Base-by-base conservation (phyloP, 2,888 invertebrate species). In the Oxycera nigricornis region DNA sequence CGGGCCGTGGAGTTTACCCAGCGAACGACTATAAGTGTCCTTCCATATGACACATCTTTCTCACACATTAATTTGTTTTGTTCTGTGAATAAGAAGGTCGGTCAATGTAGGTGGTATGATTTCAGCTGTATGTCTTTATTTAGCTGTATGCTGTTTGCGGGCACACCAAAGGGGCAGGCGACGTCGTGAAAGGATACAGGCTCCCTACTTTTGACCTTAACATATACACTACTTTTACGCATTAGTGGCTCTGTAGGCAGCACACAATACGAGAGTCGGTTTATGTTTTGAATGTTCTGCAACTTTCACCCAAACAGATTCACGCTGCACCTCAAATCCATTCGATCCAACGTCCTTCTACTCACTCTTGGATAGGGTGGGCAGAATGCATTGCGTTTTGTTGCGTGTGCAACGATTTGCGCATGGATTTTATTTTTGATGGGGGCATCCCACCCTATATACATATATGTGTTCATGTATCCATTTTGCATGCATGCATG, bases 391-490 rank as follows among this genome's bases (percentile, higher is more conserved):
- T 20, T 55, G 65, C 41, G 24, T 65, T 65, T 50, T 20, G 17
- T 14, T 70, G 70, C 70, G 70, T 52, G 22, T 55, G 52, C 35
- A 22, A 31, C 24, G 31, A 52, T 52, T 50, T 70, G 70, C 70
- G 70, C 70, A 55, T 35, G 35, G 22, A 35, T 70, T 70, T 70
- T 70, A 31, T n/a, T 7, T 52, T 50, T 41, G 7, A 11, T 35
- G n/a, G 22, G 20, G 1, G 24, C 30, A 9, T 24, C 41, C 14
- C 46, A 24, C 14, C 31, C 20, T n/a, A 55, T 7, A 46, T 26
- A 11, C 31, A 39, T 4, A 35, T 22, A 11, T 14, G 22, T 35
- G 62, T 28, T n/a, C n/a, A 35, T 17, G 35, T 35, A 35, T 55
- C 3, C 2, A 6, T 9, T 6, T 22, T 20, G 17, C 24, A 24